Base-by-base conservation (phyloP, 2,113 vertebrate genomes). In the Labeo catla region DNA sequence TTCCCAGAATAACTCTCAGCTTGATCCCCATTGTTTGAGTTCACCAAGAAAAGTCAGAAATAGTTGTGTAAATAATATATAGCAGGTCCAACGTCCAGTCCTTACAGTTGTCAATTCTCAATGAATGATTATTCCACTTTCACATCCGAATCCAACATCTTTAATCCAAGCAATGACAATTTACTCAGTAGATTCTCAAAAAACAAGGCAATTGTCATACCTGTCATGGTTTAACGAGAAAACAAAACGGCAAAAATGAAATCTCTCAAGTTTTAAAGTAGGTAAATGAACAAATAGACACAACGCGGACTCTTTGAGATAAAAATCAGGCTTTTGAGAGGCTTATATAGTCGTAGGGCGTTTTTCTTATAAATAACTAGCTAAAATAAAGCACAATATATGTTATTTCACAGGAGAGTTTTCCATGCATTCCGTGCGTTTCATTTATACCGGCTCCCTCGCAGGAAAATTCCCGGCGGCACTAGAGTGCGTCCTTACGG, bases 1-100 rank as follows among this genome's bases (percentile, higher is more conserved):
- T 94, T 94, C 95, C 95, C 88, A 96, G 92, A 94, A 96, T 94
- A 95, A 95, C 94, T 95, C 95, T 94, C 82, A 95, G 93, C 89
- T 93, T 95, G 93, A 95, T 95, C 93, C 94, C 93, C 95, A 96
- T 96, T 91, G 94, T 94, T 93, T 92, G 91, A 39, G 73, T 79
- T 85, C 16, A 9, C 57, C 70, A 77, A 61, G 28, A 47, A 79
- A 73, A 59, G 84, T 79, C 81, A 59, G 76, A 86, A 88, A 73
- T 83, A 80, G 86, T 89, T 91, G 84, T 57, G 74, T 19, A 83
- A 87, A 91, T 86, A 68, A 88, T 78, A 85, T 81, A 89, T 2
- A 50, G 36, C 70, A 34, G 28, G 81, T 81, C 68, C 76, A 87
- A 54, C 45, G 65, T 84, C 84, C 87, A 80, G 63, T 66, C 59